These are phyloP conservation scores for Torymus tubicola DNA, from an alignment of 2,888 invertebrate species.

Conservation along the genomic window DNA sequence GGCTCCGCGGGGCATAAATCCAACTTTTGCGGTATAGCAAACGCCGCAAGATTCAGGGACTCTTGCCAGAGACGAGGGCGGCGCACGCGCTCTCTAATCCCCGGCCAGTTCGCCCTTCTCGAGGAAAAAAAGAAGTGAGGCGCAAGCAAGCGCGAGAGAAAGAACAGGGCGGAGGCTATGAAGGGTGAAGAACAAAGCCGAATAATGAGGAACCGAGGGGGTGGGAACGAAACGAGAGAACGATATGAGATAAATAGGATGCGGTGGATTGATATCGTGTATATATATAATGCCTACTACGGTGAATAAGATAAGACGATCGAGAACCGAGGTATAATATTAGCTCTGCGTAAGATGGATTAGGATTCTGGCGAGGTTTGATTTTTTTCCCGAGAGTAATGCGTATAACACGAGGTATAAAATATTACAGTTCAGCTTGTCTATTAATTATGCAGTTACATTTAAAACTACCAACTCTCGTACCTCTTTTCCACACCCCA, in stretches of 20 bases:
- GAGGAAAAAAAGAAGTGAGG: not conserved
- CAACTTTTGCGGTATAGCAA: conserved; percentile 70
- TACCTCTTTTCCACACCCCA: no score
- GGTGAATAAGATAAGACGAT: no score
- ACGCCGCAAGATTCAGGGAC: conserved; percentile 73
- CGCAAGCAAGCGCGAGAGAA: conserved; percentile 7
- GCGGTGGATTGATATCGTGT: not conserved
- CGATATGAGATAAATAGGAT: conserved; percentile 16
- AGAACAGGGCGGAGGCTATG: conserved; percentile 15
- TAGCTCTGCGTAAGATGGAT: no score
- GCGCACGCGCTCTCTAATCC: conserved; percentile 69
- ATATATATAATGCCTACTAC: no score
- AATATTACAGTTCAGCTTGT: no score
- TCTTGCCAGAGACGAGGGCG: conserved; percentile 69
- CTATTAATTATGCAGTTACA: no score
- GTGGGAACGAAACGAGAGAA: not conserved
- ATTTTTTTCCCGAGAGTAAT: no score
- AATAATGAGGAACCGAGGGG: conserved; percentile 47
- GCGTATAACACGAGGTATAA: no score
- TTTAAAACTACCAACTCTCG: no score
- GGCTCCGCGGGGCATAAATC: conserved; percentile 73
- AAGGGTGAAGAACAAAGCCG: conserved; percentile 18
- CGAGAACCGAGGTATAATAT: no score
- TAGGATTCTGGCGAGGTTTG: no score
- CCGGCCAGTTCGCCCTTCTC: conserved; percentile 42